A percentile compares a stretch with the other conserved stretches of the same genome.
Conservation (phyloP, 2,113 vertebrate species). For the Crotalus viridis region DNA sequence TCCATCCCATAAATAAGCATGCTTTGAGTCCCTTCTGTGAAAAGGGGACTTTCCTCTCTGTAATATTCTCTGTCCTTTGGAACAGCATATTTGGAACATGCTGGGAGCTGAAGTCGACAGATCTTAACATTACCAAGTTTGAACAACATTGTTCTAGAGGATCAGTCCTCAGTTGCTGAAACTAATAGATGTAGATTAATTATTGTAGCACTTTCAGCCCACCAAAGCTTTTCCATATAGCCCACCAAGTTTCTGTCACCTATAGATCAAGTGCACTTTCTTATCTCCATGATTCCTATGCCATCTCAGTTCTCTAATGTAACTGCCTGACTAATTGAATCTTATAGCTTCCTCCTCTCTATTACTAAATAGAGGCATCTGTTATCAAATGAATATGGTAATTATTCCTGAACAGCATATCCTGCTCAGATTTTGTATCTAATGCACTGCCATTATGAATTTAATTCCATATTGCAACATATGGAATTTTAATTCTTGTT, state of each 20-base stretch:
- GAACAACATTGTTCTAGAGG: not conserved
- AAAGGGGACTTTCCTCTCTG: not conserved
- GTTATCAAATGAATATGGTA: not conserved
- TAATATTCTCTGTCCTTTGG: not conserved
- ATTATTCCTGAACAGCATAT: not conserved
- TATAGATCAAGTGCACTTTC: not conserved
- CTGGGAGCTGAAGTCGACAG: not conserved
- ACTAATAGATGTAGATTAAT: not conserved
- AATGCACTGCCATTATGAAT: not conserved
- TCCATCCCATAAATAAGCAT: not conserved
- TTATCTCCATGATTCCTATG: not conserved
- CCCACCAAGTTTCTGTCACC: not conserved
- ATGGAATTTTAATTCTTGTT: not conserved
- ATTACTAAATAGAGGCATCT: not conserved
- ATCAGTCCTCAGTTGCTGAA: not conserved
- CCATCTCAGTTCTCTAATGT: not conserved
- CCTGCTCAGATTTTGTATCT: not conserved
- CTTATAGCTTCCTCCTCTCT: not conserved
- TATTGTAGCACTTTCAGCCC: not conserved
- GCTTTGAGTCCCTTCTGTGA: not conserved
- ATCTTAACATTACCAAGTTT: not conserved
- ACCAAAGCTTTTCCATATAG: not conserved
- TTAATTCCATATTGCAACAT: not conserved
- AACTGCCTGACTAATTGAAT: not conserved
- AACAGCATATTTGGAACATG: not conserved